Percentiles rank a stretch among this genome's conserved stretches.
Conservation (phyloP, 1,140 invertebrate genomes). For the Magallana angulata region DNA sequence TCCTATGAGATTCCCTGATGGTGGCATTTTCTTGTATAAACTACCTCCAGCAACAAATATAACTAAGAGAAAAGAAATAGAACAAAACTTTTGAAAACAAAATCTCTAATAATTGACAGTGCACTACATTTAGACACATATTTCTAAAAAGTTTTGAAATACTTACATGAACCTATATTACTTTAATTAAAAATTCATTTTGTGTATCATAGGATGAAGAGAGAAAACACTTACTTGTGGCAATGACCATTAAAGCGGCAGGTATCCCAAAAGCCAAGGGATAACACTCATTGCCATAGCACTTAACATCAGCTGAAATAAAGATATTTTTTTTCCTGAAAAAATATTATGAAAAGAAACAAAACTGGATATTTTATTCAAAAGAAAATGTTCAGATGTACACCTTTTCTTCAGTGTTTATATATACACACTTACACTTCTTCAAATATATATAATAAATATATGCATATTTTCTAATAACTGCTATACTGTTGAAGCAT, state of each 20-base stretch:
- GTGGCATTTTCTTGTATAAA: constrained; percentile 88
- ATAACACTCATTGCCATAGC: constrained; percentile 92
- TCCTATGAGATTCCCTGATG: constrained; percentile 90
- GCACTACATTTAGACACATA: too few species aligned
- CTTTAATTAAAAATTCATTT: neutral
- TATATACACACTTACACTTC: too few species aligned
- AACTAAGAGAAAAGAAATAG: constrained; percentile 82
- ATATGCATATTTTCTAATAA: too few species aligned
- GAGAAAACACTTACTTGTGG: constrained; percentile 68
- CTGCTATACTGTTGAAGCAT: too few species aligned
- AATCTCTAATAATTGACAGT: too few species aligned
- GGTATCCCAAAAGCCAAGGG: constrained; percentile 95
- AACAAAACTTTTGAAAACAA: too few species aligned
- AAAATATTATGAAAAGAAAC: too few species aligned
- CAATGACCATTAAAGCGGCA: constrained; percentile 80
- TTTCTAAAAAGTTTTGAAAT: neutral
- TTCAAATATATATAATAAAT: too few species aligned
- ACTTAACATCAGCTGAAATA: constrained; percentile 85
- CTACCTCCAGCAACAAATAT: constrained; percentile 89
- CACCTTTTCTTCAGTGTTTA: too few species aligned
- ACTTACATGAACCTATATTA: neutral
- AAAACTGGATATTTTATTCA: too few species aligned
- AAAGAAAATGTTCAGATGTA: too few species aligned
- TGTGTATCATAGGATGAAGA: neutral
- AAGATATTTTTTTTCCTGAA: neutral